Evolutionary conservation across 1,140 invertebrate genomes (phyloP), one percentile per base, ranked within the genome.

Genomic region (Lysiphlebus fabarum): DNA sequence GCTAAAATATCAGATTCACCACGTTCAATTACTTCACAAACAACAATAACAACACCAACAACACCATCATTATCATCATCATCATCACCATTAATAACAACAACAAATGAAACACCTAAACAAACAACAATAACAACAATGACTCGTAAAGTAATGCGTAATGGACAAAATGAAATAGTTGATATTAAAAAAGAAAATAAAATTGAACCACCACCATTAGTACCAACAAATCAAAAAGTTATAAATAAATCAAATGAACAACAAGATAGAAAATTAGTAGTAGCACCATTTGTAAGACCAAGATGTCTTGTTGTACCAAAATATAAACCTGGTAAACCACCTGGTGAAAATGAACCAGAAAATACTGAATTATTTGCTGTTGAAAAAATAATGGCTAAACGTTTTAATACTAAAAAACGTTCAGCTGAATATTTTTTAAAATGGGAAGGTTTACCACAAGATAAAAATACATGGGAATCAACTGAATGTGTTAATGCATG

Each of bases 381-480:
- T 5, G 90, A 92, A 70, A 90, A 88, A 77, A 91, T 92, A 61
- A 80, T 91, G 38, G 88, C 88, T 8, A 90, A 91, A 72, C 80
- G 90, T 11, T 90, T 86, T 68, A 92, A 91, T 78, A 86, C 87
- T 6, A 84, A 88, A 45, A 87, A 86, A 56, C 88, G 86, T 70
- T 85, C 85, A 56, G 86, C 87, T 63, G 90, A 92, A 76, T 92
- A 91, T 76, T 76, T 91, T 65, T 81, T 92, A 10, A 92, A 92
- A 74, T 92, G 90, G 90, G 88, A 91, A 72, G 86, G 88, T 59
- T 88, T 86, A 67, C 78, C 84, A 33, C 84, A 85, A 67, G 86
- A 89, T 59, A 82, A 86, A 56, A 90, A 89, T 72, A 90, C 89
- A 10, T 92, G 90, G 90, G 90, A 92, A 70, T 86, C 89, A 4